A percentile compares a stretch with the other conserved stretches of the same genome.
phyloP scores from a whole-genome alignment of 1,140 invertebrate genomes.

The Arion vulgaris region DNA sequence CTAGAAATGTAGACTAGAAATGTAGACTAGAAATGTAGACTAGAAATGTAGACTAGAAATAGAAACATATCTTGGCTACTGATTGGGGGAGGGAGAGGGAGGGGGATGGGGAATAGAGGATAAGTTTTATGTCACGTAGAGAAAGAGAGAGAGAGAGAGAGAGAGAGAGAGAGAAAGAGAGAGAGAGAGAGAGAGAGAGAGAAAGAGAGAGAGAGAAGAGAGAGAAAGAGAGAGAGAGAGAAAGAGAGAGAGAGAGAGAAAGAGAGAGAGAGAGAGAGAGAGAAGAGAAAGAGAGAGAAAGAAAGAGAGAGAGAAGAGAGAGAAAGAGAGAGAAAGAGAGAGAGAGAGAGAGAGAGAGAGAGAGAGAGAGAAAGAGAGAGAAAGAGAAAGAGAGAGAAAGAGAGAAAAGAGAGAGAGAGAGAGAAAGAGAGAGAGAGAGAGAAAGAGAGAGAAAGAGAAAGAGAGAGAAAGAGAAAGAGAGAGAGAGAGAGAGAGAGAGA shows the following conservation, averaged over 20 bases:
- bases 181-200: neutral
- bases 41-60: no score
- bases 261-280: constrained; percentile 1
- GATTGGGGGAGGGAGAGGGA: no score
- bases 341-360: constrained; percentile 14
- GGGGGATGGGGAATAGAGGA: neutral
- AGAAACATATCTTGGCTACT: no score
- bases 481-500: constrained; percentile 26
- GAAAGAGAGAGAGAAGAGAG: constrained; percentile 10
- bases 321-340: constrained; percentile 15
- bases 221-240: constrained; percentile 21
- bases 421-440: neutral
- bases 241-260: constrained; percentile 10
- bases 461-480: neutral
- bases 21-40: no score
- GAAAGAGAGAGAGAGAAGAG: neutral
- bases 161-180: no score
- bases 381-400: no score
- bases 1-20: no score
- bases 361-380: constrained; percentile 19
- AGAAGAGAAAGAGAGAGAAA: constrained; percentile 5
- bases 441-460: neutral
- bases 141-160: neutral
- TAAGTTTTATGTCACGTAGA: neutral
- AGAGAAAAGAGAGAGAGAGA: neutral